phyloP scores from a whole-genome alignment of 2,113 vertebrate species.

The Daubentonia madagascariensis region DNA sequence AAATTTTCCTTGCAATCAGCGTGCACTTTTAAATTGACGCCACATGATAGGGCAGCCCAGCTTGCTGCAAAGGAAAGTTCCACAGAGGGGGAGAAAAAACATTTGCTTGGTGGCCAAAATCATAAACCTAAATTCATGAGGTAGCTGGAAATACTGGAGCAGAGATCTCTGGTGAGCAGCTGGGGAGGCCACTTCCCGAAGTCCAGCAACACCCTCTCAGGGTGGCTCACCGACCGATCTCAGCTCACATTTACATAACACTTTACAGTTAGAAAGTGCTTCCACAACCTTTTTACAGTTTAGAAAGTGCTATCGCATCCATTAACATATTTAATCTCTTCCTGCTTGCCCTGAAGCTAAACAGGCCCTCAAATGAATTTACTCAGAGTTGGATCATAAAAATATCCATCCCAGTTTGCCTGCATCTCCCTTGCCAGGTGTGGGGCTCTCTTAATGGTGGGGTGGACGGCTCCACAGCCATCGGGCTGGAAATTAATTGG shows the following conservation, averaged over 20 bases:
- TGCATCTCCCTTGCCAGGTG: not conserved
- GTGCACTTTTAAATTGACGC: not conserved
- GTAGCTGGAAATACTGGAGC: not conserved
- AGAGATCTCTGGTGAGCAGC: not conserved
- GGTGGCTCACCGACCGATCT: not conserved
- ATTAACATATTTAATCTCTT: constrained; percentile 64
- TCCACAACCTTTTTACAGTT: constrained; percentile 34
- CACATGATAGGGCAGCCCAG: not conserved
- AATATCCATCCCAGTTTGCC: not conserved
- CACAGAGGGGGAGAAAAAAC: not conserved
- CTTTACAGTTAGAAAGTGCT: constrained; percentile 47
- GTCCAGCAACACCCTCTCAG: not conserved
- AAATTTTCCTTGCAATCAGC: not conserved
- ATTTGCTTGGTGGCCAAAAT: not conserved
- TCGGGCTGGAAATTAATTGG: not conserved
- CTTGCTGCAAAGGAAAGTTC: not conserved
- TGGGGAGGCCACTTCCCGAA: rapidly evolving
- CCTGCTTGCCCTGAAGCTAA: constrained; percentile 57
- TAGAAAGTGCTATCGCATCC: constrained; percentile 40
- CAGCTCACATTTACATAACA: constrained; percentile 5
- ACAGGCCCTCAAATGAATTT: constrained; percentile 36
- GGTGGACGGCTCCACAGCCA: not conserved
- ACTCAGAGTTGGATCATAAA: not conserved
- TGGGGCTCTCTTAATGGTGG: not conserved
- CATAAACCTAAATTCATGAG: not conserved